Base-by-base conservation (phyloP, 2,797 vertebrate genomes). In the Pseudochromis fuscus region DNA sequence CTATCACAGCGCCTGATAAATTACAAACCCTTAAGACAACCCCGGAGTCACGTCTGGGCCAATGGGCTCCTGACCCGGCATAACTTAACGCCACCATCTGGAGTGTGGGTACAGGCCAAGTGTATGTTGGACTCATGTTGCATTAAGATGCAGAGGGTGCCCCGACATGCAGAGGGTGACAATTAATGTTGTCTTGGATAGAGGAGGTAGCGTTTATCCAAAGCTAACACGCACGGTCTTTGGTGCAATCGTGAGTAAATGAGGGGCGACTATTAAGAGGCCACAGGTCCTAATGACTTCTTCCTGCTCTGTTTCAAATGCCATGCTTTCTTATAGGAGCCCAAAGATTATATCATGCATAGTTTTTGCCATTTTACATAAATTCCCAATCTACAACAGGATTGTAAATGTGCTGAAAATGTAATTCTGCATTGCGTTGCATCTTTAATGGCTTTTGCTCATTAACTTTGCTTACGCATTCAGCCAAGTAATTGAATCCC, bases 401-500 rank as follows among this genome's bases (percentile, higher is more conserved):
- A 18, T 27, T 38, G 46, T 25, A 59, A 72, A 81, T 72, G 23
- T 75, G 64, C 53, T 70, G 48, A 80, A 81, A 75, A 28, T 73
- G 25, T 55, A 1, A 46, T 81, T 80, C 77, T 38, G 44, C 53
- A 23, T 62, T 13, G 19, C 42, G 40, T 42, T 80, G 75, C 58
- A 72, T 77, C 51, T 77, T 77, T 79, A 67, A 79, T 84, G 62
- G 19, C 9, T 19, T 40, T 72, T 31, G 18, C 66, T 76, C 67
- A 69, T 85, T 82, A 80, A 70, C 45, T 70, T 80, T 74, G 59
- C 56, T 68, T 75, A 75, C 75, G 76, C 72, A 79, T 87, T 82
- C 83, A 84, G 83, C 68, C 66, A 77, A 72, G 73, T 81, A 81
- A 86, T 81, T 88, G 58, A 68, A 79, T 85, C 72, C 51, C 73